Evolutionary conservation across 53 echinoderm and acorn worm species (phyloP), one percentile per base, ranked within the genome.

Genomic region (Crossaster papposus): DNA sequence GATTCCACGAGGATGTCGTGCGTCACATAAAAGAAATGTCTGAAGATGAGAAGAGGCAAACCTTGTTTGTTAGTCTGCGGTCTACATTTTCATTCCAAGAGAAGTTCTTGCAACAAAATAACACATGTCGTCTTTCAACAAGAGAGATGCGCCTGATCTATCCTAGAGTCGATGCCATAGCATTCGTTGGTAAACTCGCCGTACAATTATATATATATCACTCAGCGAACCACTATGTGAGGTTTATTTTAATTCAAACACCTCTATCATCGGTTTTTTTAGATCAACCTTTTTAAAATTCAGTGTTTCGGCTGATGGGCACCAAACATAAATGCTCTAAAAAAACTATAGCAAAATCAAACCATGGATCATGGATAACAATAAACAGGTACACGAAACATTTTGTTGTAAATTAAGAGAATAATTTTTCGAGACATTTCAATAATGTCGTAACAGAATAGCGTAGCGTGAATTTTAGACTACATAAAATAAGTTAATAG

Each of bases 41-140:
- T 68, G 68, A 26, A n/a, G 68, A 17, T 26, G 28, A 0, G 28
- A 28, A 5, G 28, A 4, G 7, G 28, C 9, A 68, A 68, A 28
- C 68, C 24, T 28, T 23, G 68, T n/a, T n/a, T 68, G 3, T 18
- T 28, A 4, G 68, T 73, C 74, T 73, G 74, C 14, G 14, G 74
- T 73, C 34, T 73, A 34, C 74, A 73, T 73, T 36, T 33, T 73
- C 74, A 73, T 73, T 73, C 74, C 74, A 68, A 26, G 10, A 26
- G 24, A 26, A 4, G 28, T 11, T 28, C 28, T 10, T 11, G 3
- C 28, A 28, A 68, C 68, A 26, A n/a, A n/a, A 73, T 24, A 73
- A 34, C 74, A 73, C 74, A 73, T 73, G 74, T 20, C 35, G 14
- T 36, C 74, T 68, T 28, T 28, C 68, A 68, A 28, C 24, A n/a